Evolutionary conservation across 2,888 invertebrate genomes (phyloP), one percentile per base, ranked within the genome.

Genomic region (Isoperla grammatica): DNA sequence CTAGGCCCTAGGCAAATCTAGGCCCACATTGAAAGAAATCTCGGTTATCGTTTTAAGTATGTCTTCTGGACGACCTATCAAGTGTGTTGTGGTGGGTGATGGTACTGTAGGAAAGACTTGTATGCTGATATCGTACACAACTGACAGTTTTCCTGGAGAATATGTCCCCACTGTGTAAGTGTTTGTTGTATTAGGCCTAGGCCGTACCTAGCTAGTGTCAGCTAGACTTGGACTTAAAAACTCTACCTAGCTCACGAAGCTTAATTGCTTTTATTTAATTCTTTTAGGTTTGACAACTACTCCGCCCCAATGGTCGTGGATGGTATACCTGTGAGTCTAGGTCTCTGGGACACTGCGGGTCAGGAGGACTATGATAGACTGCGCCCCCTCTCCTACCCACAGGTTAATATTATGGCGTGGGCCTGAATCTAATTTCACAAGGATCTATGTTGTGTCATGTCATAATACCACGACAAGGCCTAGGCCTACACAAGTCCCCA

Each of bases 241-340:
- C n/a, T n/a, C n/a, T n/a, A n/a, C n/a, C n/a, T n/a, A n/a, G n/a
- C n/a, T 42, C 15, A 5, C 22, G 19, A 17, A 9, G 45, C 20
- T 3, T 23, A 23, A 15, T n/a, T 61, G 12, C 58, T 48, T 48
- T 13, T 22, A 48, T 11, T 50, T 13, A 6, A 50, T 46, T 20
- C n/a, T 74, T 72, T 19, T 73, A 95, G 97, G 70, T 98, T 98
- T 79, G 98, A 98, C 77, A 98, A 98, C 79, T 98, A 98, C 75
- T 97, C 97, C 46, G 96, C 97, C 50, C 96, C 96, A 50, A 95
- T 98, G 94, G 95, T 95, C 69, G 96, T 97, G 61, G 98, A 98
- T 79, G 94, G 95, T 65, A 94, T 96, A 69, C 93, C 95, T 65
- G 97, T 98, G 12, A 95, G 95, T 69, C 77, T 98, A 68, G 97